phyloP scores from a whole-genome alignment of 2,113 vertebrate species.

The Xiphophorus couchianus region DNA sequence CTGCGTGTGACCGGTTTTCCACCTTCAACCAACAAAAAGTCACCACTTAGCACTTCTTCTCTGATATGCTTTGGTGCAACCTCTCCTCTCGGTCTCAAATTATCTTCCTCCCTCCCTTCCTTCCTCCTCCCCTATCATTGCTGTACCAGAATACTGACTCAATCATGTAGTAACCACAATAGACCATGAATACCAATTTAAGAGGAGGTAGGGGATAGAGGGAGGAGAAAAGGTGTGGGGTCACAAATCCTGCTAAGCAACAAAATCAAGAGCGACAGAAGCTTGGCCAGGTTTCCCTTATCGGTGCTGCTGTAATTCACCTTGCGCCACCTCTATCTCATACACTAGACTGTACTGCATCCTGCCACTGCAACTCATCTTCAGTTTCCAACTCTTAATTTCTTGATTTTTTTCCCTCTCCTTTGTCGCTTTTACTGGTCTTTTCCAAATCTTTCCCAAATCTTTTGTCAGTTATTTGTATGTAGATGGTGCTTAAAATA shows the following conservation, averaged over 20 bases:
- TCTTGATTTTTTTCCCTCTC: conserved; percentile 3
- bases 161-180: conserved; percentile 67
- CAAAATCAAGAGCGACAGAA: conserved; percentile 69
- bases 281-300: conserved; percentile 63
- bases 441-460: not conserved
- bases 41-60: not conserved
- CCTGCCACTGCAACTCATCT: conserved; percentile 38
- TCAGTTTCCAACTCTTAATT: conserved; percentile 10
- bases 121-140: conserved; percentile 28
- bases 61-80: conserved; percentile 15
- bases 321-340: conserved; percentile 68
- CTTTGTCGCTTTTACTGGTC: not conserved
- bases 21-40: conserved; percentile 18
- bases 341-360: conserved; percentile 59
- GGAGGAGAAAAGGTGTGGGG: not conserved
- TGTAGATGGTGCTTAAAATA: conserved; percentile 64
- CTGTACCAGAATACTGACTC: conserved; percentile 46
- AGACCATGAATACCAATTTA: conserved; percentile 67
- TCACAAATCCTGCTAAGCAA: conserved; percentile 50
- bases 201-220: conserved; percentile 6
- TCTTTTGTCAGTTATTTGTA: conserved; percentile 45
- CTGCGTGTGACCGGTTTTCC: conserved; percentile 10
- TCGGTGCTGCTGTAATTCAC: conserved; percentile 61
- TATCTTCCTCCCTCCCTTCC: conserved; percentile 9
- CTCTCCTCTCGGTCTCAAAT: conserved; percentile 16